Base-by-base conservation (phyloP, 1,140 invertebrate genomes). In the Brachionus koreanus region DNA sequence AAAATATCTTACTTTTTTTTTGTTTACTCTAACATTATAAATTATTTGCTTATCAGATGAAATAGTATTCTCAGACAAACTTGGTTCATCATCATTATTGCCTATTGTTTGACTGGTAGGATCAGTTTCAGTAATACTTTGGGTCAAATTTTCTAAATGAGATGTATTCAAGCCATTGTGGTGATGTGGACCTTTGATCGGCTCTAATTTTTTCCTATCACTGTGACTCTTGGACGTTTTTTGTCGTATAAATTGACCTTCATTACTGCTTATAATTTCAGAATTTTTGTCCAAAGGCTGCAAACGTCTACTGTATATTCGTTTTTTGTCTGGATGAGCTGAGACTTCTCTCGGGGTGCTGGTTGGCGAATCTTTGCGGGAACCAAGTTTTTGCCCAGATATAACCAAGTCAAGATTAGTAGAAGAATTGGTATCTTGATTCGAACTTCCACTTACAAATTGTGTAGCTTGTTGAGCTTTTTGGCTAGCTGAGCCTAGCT, bases 271-370 rank as follows among this genome's bases (percentile, higher is more conserved):
- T 5, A 29, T 10, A 29, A 35, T 25, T 13, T 74, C 69, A 5
- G 33, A 16, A 25, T 79, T 79, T 42, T 79, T 79, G 37, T 79
- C 76, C 76, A 79, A 65, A 23, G 76, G 76, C n/a, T 79, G 76
- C 10, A 79, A 16, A 12, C 76, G 49, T 35, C 76, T 13, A 16
- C 33, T 42, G 57, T 61, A 79, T 16, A 65, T 57, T 42, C 61
- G 13, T 12, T 74, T 74, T 46, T 74, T 74, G 12, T 69, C 65
- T 16, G 65, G 69, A 23, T 57, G 76, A 57, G 76, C 46, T 1
- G 76, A 79, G 7, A 57, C 43, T 57, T 57, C 76, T 19, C 76
- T 16, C 16, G 76, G 49, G 1, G 49, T 61, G 35, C 39, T 65
- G 2, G 76, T 79, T 13, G 76, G 76, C 49, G 76, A 57, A 13